Percentiles rank a stretch among this genome's conserved stretches.
Conservation (phyloP, 92 coral and sea anemone species). For the Zoanthus gigantus region DNA sequence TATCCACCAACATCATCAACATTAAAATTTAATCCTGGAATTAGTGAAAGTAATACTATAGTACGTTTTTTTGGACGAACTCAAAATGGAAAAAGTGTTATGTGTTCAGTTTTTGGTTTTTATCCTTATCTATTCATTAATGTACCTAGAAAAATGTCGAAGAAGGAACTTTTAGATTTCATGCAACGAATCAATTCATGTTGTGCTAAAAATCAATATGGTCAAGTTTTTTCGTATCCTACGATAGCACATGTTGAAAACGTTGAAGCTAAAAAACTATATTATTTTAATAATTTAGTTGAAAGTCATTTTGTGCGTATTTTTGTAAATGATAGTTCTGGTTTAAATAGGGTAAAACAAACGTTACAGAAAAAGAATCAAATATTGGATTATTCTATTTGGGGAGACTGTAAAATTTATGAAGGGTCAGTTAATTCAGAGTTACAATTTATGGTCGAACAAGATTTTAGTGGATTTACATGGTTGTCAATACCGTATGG, state of each 20-base stretch:
- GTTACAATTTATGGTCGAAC: neutral
- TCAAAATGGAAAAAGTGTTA: neutral
- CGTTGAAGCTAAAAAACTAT: neutral
- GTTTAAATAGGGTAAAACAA: neutral
- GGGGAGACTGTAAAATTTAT: neutral
- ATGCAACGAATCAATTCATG: neutral
- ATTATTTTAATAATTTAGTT: too few relatives aligned
- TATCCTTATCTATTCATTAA: neutral
- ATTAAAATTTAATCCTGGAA: neutral
- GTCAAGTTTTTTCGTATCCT: neutral
- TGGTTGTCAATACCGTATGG: neutral
- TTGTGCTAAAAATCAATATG: neutral
- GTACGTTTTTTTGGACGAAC: neutral
- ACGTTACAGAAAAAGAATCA: neutral
- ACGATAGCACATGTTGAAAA: neutral
- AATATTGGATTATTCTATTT: neutral
- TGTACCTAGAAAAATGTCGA: constrained; percentile 2
- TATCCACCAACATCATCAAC: neutral
- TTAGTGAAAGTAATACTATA: neutral
- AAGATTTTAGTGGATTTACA: neutral
- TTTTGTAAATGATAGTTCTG: neutral
- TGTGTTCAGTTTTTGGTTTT: neutral
- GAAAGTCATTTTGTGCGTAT: neutral
- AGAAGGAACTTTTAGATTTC: neutral
- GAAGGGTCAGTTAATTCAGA: neutral